A percentile compares a stretch with the other conserved stretches of the same genome.
Conservation (phyloP, 2,797 vertebrate genomes). For the Parotocinclus haroldoi region DNA sequence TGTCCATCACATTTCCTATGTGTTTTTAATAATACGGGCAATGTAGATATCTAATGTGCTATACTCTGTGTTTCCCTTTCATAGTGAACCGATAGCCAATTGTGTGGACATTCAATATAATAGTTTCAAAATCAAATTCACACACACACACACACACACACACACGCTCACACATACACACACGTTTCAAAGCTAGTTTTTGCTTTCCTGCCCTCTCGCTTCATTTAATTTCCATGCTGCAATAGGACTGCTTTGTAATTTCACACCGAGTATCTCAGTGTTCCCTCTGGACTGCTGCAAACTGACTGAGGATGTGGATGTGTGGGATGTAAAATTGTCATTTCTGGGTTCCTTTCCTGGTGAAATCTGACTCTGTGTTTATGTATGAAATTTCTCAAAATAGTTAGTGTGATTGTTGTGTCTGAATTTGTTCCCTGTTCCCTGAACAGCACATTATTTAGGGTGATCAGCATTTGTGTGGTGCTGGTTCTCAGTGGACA, state of each 20-base stretch:
- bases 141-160: background rate
- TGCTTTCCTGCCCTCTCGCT: conserved; percentile 11
- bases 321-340: conserved; percentile 40
- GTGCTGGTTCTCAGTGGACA: too few relatives aligned
- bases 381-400: conserved; percentile 29
- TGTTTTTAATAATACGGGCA: too few relatives aligned
- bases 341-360: conserved; percentile 42
- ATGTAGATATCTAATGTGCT: too few relatives aligned
- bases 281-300: conserved; percentile 19
- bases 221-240: conserved; percentile 33
- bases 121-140: background rate
- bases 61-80: too few relatives aligned
- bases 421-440: too few relatives aligned
- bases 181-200: background rate
- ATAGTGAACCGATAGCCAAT: too few relatives aligned
- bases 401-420: too few relatives aligned
- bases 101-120: too few relatives aligned
- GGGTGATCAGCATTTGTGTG: too few relatives aligned
- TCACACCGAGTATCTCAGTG: conserved; percentile 18
- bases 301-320: conserved; percentile 29
- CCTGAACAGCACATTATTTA: too few relatives aligned
- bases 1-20: too few relatives aligned
- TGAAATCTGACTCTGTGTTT: conserved; percentile 31
- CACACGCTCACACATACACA: background rate
- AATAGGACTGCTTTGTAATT: conserved; percentile 32